A percentile compares a stretch with the other conserved stretches of the same genome.
Evolutionary conservation across 2,113 vertebrate species (phyloP).

Genomic region (Muntiacus muntjak): DNA sequence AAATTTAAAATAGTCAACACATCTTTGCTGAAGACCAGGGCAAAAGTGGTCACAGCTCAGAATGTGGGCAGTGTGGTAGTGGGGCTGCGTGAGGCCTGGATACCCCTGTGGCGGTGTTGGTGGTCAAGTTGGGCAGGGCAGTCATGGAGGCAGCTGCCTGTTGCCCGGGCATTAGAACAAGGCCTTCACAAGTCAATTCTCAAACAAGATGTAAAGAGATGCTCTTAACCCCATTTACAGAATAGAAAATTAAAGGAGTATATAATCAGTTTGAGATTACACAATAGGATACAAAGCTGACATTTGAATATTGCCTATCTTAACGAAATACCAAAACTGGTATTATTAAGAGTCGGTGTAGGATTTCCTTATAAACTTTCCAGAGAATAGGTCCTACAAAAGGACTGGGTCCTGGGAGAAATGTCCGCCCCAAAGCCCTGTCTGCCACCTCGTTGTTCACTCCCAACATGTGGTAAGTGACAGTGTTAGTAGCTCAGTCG

Average conservation of each 20-base stretch:
- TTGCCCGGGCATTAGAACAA: neutral
- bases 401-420: neutral
- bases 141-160: neutral
- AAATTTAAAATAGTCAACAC: neutral
- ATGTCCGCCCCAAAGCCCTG: neutral
- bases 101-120: neutral
- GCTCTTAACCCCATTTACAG: neutral
- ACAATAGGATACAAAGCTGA: neutral
- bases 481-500: neutral
- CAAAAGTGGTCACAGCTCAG: neutral
- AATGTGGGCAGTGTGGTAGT: neutral
- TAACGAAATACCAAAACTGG: neutral
- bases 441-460: neutral
- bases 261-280: neutral
- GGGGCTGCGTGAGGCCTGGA: neutral
- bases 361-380: neutral
- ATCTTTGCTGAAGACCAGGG: neutral
- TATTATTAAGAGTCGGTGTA: neutral
- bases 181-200: neutral
- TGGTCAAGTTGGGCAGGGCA: neutral
- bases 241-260: neutral
- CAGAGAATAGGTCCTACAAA: neutral
- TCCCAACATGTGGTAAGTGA: neutral
- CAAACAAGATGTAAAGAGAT: neutral
- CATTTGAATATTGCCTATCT: neutral